Conservation (phyloP, 2,888 invertebrate genomes). For the Lingula anatina region DNA sequence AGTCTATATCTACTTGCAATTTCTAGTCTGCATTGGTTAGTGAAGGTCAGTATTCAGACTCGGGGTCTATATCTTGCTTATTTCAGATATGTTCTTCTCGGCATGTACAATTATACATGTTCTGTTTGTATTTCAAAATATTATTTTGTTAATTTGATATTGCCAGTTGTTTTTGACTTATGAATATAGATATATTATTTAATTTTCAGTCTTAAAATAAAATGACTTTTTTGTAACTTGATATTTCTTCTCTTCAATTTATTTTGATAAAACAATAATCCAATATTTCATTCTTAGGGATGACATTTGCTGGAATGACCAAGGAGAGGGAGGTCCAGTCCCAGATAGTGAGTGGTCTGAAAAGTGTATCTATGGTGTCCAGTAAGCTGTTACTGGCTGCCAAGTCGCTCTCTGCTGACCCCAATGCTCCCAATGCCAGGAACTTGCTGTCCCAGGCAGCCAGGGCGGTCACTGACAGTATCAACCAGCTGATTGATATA, state of each 20-base stretch:
- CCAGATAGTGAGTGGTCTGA: constrained; percentile 80
- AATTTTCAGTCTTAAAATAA: too few species aligned
- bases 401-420: constrained; percentile 84
- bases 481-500: constrained; percentile 82
- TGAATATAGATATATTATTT: too few species aligned
- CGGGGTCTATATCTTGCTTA: too few species aligned
- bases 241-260: neutral
- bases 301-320: constrained; percentile 36
- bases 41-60: too few species aligned
- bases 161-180: too few species aligned
- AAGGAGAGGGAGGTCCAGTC: constrained; percentile 70
- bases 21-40: constrained; percentile 74
- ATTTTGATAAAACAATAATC: too few species aligned
- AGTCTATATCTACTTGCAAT: too few species aligned
- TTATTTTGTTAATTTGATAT: too few species aligned
- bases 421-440: constrained; percentile 82
- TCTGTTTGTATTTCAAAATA: too few species aligned
- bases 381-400: constrained; percentile 81
- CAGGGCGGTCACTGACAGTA: constrained; percentile 84
- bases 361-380: constrained; percentile 80
- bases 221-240: neutral
- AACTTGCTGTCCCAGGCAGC: constrained; percentile 85
- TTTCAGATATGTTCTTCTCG: too few species aligned
- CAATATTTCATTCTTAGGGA: too few species aligned
- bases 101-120: too few species aligned